These are phyloP conservation scores for Formica exsecta DNA, from an alignment of 1,140 invertebrate species.

Conservation along the genomic window DNA sequence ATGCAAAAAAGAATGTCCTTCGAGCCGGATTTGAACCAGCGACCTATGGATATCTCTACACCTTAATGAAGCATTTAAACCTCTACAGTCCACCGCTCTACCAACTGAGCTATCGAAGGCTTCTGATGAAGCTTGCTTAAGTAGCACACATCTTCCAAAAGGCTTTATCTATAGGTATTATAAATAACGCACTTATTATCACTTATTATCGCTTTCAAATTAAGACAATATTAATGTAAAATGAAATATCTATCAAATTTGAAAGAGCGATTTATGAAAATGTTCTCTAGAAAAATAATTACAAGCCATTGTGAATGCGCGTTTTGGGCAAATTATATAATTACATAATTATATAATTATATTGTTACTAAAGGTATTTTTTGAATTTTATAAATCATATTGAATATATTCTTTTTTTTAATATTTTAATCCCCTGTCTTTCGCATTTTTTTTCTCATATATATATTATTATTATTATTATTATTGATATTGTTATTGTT, in stretches of 20 bases:
- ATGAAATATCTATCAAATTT: not conserved
- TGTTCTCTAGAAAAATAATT: slow-evolving; percentile 79
- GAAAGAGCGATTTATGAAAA: slow-evolving; percentile 67
- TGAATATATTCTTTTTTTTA: no score
- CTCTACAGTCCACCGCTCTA: slow-evolving; percentile 74
- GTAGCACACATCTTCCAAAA: not conserved
- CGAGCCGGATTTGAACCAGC: slow-evolving; percentile 84
- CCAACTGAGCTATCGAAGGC: slow-evolving; percentile 72
- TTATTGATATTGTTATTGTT: no score
- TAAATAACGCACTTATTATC: not conserved
- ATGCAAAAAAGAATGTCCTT: slow-evolving; percentile 74
- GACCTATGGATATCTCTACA: slow-evolving; percentile 79
- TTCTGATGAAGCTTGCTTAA: slow-evolving; percentile 7
- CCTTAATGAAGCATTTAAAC: not conserved
- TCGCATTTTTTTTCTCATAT: no score
- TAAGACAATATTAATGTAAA: not conserved
- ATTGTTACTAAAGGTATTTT: no score
- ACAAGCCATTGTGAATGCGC: slow-evolving; percentile 90
- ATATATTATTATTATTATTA: no score
- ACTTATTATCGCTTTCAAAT: not conserved
- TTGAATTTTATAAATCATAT: no score
- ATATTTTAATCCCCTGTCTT: no score
- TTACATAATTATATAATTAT: no score
- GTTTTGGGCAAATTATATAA: no score
- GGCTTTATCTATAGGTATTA: not conserved